Base-by-base conservation (phyloP, 2,797 vertebrate species). In the Chelidonichthys spinosus region DNA sequence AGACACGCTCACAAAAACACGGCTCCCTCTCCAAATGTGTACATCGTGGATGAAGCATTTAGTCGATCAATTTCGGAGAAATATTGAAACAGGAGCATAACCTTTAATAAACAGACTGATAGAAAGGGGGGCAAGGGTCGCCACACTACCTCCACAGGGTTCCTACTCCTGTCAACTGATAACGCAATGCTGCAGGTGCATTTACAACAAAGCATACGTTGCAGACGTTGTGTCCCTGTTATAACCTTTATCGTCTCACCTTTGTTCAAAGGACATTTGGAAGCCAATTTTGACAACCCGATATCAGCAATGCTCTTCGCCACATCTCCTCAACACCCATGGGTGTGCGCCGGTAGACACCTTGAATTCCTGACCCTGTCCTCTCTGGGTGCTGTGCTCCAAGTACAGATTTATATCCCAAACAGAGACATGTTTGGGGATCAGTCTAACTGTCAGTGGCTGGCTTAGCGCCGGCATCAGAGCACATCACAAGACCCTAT, bases 381-480 rank as follows among this genome's bases (percentile, higher is more conserved):
- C 60, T 60, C 55, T 68, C 36, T 59, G 72, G 79, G 81, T 59
- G 83, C 36, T 14, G 47, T 35, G 7, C 54, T 66, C 53, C 53
- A 49, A 69, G 69, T 73, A 76, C 76, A 83, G 78, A 85, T 86
- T 83, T 88, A 74, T 80, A 87, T 89, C 84, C 84, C 77, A 86
- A 91, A 87, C 87, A 84, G 81, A 73, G 66, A 74, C 67, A 18
- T 72, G 84, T 86, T 79, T 85, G 74, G 77, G 81, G 83, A 89
- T 92, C 89, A 89, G 82, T 76, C 79, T 44, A 91, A 91, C 92
- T 87, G 87, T 91, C 91, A 92, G 87, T 83, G 75, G 70, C 53
- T 56, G 88, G 88, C 90, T 92, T 91, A 91, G 89, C 77, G 53
- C 56, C 74, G 85, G 89, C 85, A 91, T 88, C 86, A 76, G 85